phyloP scores from a whole-genome alignment of 2,113 vertebrate genomes.

The Alexandromys fortis region DNA sequence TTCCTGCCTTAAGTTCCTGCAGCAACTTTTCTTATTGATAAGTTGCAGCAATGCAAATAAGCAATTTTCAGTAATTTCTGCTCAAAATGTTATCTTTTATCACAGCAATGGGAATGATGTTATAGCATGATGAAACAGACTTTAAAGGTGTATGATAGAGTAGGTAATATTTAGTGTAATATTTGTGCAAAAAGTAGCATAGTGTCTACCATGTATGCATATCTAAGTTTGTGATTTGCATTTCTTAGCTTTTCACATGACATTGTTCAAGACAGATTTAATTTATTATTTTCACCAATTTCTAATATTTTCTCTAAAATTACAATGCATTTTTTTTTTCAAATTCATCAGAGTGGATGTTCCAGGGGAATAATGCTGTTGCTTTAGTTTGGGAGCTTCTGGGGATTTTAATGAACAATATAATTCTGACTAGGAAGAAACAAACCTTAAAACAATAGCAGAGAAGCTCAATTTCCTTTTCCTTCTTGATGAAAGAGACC shows the following conservation, averaged over 20 bases:
- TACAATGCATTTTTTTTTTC: not conserved
- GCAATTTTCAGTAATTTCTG: not conserved
- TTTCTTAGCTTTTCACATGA: not conserved
- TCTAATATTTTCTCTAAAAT: not conserved
- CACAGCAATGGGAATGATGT: not conserved
- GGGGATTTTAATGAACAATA: not conserved
- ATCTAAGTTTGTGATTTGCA: not conserved
- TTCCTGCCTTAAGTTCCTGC: not conserved
- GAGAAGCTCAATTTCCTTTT: not conserved
- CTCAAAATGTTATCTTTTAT: not conserved
- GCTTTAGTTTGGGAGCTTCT: not conserved
- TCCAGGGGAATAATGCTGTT: not conserved
- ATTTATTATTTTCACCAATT: not conserved
- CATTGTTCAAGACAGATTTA: not conserved
- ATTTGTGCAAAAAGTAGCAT: not conserved
- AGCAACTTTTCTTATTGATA: not conserved
- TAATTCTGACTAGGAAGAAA: not conserved
- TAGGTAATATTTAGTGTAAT: too few relatives aligned
- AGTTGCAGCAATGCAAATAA: not conserved
- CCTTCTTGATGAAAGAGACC: not conserved
- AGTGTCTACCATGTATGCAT: not conserved
- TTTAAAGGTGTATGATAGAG: not conserved
- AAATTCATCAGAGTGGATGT: not conserved
- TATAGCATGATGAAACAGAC: not conserved
- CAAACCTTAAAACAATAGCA: not conserved